Conservation (phyloP, 2,888 invertebrate species). For the Trichogramma dendrolimi region DNA sequence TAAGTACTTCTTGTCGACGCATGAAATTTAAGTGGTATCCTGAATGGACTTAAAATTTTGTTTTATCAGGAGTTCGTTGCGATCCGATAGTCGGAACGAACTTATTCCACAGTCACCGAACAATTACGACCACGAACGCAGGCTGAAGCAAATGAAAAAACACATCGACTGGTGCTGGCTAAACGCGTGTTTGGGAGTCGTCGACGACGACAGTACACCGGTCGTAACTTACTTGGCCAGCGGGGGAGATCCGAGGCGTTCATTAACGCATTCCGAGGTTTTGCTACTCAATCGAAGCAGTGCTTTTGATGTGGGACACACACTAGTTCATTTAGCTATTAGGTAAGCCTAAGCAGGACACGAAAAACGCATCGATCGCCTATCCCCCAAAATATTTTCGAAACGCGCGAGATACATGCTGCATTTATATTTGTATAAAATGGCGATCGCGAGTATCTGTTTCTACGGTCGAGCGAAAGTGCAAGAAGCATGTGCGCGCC, state of each 20-base stretch:
- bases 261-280: constrained; percentile 79
- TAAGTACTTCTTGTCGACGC: constrained; percentile 23
- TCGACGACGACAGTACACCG: constrained; percentile 81
- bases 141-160: constrained; percentile 64
- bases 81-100: constrained; percentile 49
- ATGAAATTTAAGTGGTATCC: background rate
- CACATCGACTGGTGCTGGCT: constrained; percentile 92
- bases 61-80: constrained; percentile 45
- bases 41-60: background rate
- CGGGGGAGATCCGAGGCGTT: constrained; percentile 85
- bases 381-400: too few relatives aligned
- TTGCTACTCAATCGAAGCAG: constrained; percentile 79
- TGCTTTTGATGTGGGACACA: constrained; percentile 90
- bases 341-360: constrained; percentile 53
- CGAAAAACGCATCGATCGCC: too few relatives aligned
- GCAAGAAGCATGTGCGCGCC: too few relatives aligned
- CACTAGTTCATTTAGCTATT: constrained; percentile 91
- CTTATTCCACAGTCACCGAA: constrained; percentile 56
- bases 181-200: constrained; percentile 84
- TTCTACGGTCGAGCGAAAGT: too few relatives aligned
- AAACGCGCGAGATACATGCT: too few relatives aligned
- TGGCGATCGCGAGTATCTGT: too few relatives aligned
- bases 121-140: constrained; percentile 67
- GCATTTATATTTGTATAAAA: too few relatives aligned
- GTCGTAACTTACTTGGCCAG: constrained; percentile 84